These are phyloP conservation scores for Spodoptera exigua DNA, from an alignment of 2,888 invertebrate species.

Conservation along the genomic window DNA sequence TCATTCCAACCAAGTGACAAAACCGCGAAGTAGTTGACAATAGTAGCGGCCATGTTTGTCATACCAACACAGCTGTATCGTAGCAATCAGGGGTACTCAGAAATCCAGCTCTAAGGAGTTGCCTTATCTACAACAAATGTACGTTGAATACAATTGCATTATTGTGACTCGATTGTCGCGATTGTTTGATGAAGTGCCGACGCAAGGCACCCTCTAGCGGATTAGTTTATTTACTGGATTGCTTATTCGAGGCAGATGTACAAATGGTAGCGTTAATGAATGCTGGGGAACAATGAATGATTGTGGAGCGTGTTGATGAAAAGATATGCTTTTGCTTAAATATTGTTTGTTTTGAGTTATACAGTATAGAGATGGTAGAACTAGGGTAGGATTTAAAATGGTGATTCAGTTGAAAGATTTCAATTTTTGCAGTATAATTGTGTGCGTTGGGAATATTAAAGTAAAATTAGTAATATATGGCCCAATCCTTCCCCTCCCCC, in stretches of 20 bases:
- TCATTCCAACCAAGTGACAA: constrained; percentile 8
- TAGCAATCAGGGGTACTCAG: constrained; percentile 49
- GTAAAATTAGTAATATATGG: no score
- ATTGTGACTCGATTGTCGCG: constrained; percentile 32
- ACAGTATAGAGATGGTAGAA: no score
- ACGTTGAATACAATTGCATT: constrained; percentile 39
- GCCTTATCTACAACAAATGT: constrained; percentile 42
- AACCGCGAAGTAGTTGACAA: constrained; percentile 27
- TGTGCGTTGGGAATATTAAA: no score
- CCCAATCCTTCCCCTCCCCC: no score
- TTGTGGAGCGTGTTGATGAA: constrained; percentile 26
- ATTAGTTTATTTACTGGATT: constrained; percentile 48
- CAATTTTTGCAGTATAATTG: no score
- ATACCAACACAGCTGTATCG: constrained; percentile 31
- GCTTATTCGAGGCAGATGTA: constrained; percentile 34
- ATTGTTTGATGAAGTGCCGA: constrained; percentile 43
- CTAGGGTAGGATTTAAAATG: no score
- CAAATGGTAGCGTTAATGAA: constrained; percentile 40
- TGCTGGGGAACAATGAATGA: constrained; percentile 22
- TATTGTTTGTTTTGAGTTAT: constrained; percentile 22
- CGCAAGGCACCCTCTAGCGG: constrained; percentile 22
- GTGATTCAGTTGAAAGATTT: no score
- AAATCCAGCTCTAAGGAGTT: constrained; percentile 24
- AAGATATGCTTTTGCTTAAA: constrained; percentile 4
- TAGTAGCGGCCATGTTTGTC: constrained; percentile 40